Percentiles rank a stretch among this genome's conserved stretches.
Conservation (phyloP, 2,797 vertebrate genomes). For the Discoglossus pictus region DNA sequence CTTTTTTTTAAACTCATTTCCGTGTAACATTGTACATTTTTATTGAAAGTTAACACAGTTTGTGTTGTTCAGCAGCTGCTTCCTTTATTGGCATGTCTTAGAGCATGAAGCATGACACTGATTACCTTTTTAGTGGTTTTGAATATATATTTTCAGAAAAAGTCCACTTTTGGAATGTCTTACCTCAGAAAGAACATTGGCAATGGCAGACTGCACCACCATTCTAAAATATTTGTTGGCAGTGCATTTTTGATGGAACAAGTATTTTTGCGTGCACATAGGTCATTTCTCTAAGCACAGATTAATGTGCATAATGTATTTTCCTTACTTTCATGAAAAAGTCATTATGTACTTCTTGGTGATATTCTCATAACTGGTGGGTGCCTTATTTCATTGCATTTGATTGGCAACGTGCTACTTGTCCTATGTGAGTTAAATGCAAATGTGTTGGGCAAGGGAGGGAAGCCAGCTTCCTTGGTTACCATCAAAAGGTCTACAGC, state of each 20-base stretch:
- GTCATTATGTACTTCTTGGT: slow-evolving; percentile 25
- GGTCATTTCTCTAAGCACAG: slow-evolving; percentile 52
- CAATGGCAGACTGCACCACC: slow-evolving; percentile 3
- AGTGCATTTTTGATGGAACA: slow-evolving; percentile 38
- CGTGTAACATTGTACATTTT: slow-evolving; percentile 21
- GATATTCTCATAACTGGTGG: slow-evolving; percentile 36
- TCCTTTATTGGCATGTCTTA: slow-evolving; percentile 19
- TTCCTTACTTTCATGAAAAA: slow-evolving; percentile 59
- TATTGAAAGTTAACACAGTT: slow-evolving; percentile 15
- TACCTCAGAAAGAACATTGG: slow-evolving; percentile 25
- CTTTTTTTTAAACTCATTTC: slow-evolving; percentile 25
- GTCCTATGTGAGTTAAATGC: slow-evolving; percentile 46
- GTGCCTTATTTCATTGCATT: slow-evolving; percentile 27
- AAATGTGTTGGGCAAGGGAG: slow-evolving; percentile 29
- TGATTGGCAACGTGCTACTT: slow-evolving; percentile 23
- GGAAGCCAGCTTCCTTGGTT: slow-evolving; percentile 49
- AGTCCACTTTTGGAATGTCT: slow-evolving; percentile 37
- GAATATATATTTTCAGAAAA: slow-evolving; percentile 24
- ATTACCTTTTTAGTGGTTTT: slow-evolving; percentile 35
- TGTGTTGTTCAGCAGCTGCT: slow-evolving; percentile 12
- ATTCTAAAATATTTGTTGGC: slow-evolving; percentile 40
- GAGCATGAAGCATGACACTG: slow-evolving; percentile 15
- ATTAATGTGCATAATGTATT: slow-evolving; percentile 60
- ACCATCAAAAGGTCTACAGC: slow-evolving; percentile 40
- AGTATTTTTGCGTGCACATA: slow-evolving; percentile 48